A percentile compares a stretch with the other conserved stretches of the same genome.
These are phyloP conservation scores for Prosopocoilus inquinatus DNA, from an alignment of 2,888 invertebrate genomes.

Conservation along the genomic window DNA sequence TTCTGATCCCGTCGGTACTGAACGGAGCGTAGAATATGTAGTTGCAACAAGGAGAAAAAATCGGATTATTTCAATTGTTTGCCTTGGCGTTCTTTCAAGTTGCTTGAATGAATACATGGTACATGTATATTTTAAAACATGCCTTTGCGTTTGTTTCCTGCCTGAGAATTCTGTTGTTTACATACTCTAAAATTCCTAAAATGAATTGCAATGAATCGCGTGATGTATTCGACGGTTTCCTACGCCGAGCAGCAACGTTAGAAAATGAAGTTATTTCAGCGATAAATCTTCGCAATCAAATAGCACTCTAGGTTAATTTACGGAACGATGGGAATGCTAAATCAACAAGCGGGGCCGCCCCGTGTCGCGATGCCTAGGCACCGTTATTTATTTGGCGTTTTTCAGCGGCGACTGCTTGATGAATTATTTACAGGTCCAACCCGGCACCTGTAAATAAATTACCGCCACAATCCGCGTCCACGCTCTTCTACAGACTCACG, in stretches of 20 bases:
- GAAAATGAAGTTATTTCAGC: slow-evolving; percentile 1
- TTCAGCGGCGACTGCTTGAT: slow-evolving; percentile 8
- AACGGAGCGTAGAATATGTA: no score
- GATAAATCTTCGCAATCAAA: slow-evolving; percentile 10
- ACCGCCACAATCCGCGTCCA: background rate
- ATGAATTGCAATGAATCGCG: no score
- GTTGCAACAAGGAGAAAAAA: no score
- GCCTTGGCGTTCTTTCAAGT: no score
- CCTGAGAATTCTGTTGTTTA: no score
- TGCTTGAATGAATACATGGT: no score
- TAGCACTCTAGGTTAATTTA: slow-evolving; percentile 7
- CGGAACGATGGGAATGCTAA: slow-evolving; percentile 6
- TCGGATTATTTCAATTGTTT: no score
- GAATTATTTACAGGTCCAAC: slow-evolving; percentile 9
- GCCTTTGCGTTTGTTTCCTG: no score
- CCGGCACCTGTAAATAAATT: slow-evolving; percentile 8
- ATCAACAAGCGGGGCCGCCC: slow-evolving; percentile 7
- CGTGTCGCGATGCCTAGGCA: background rate
- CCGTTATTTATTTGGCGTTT: slow-evolving; percentile 9
- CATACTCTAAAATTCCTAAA: no score
- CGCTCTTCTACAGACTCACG: background rate
- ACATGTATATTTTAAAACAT: no score
- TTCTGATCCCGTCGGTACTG: no score
- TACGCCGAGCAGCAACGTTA: background rate
- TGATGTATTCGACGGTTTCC: no score